A percentile compares a stretch with the other conserved stretches of the same genome.
Conservation (phyloP, 2,888 invertebrate genomes). For the Tuberolachnus salignus region DNA sequence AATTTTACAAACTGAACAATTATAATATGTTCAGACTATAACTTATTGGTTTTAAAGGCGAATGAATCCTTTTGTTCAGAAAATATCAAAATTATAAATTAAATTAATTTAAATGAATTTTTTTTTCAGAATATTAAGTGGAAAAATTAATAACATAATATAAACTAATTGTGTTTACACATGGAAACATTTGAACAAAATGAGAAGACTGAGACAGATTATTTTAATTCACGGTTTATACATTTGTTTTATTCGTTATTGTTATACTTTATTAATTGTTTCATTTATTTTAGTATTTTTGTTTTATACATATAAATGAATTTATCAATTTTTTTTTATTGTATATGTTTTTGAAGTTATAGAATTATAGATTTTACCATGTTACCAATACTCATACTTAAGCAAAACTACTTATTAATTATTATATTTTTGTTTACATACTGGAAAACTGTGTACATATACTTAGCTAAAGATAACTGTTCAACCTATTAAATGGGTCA, state of each 20-base stretch:
- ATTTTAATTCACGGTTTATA: not conserved
- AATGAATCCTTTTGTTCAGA: not conserved
- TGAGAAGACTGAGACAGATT: conserved; percentile 31
- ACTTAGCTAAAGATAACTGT: conserved; percentile 13
- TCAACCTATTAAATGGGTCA: conserved; percentile 60
- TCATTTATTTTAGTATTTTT: not conserved
- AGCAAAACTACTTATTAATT: conserved; percentile 12
- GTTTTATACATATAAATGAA: not conserved
- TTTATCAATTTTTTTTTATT: too few species aligned
- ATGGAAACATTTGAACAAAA: conserved; percentile 36
- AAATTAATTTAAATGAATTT: not conserved
- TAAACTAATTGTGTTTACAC: not conserved
- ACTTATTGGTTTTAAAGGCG: not conserved
- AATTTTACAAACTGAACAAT: not conserved
- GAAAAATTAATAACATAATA: conserved; percentile 63
- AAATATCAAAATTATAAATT: not conserved
- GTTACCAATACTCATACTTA: conserved; percentile 17
- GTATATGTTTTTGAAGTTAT: not conserved
- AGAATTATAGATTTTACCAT: not conserved
- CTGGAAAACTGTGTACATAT: not conserved
- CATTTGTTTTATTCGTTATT: not conserved
- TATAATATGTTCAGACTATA: not conserved
- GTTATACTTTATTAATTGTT: too few species aligned
- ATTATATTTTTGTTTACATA: not conserved
- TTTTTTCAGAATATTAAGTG: conserved; percentile 65